These are phyloP conservation scores for Cantharis flavilabris DNA, from an alignment of 2,888 invertebrate genomes.

Conservation along the genomic window DNA sequence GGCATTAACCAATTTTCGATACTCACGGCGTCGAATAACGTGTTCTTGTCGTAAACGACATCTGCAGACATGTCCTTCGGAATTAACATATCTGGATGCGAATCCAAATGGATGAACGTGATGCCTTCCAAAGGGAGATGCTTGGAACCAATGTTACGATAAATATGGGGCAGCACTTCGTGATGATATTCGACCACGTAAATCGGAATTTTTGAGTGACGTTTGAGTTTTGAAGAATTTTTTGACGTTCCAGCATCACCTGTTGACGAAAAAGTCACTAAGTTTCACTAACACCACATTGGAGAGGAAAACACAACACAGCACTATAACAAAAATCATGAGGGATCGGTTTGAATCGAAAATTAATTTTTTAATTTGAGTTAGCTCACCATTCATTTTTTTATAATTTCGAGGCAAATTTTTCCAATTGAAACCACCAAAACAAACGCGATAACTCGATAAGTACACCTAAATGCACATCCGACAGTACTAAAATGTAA, in stretches of 20 bases:
- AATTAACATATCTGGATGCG: constrained; percentile 90
- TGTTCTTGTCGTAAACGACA: constrained; percentile 72
- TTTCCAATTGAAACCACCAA: background rate
- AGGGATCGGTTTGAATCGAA: background rate
- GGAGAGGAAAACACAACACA: background rate
- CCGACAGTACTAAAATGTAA: background rate
- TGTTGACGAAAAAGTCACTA: constrained; percentile 40
- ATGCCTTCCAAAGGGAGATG: constrained; percentile 78
- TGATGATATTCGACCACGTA: constrained; percentile 81
- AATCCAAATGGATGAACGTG: constrained; percentile 84
- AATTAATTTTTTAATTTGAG: background rate
- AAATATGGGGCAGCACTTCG: constrained; percentile 77
- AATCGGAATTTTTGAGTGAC: constrained; percentile 71
- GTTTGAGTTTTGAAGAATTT: constrained; percentile 48
- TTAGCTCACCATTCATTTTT: background rate
- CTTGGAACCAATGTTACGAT: constrained; percentile 78
- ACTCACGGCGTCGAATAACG: constrained; percentile 71
- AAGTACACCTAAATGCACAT: background rate
- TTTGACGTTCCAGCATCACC: constrained; percentile 31
- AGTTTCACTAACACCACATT: constrained; percentile 11
- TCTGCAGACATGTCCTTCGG: constrained; percentile 77
- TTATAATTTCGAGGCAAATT: background rate
- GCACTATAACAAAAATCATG: background rate
- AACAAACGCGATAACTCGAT: background rate
- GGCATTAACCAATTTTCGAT: constrained; percentile 96